phyloP scores from a whole-genome alignment of 2,888 invertebrate genomes.

The Cephus nigrinus region DNA sequence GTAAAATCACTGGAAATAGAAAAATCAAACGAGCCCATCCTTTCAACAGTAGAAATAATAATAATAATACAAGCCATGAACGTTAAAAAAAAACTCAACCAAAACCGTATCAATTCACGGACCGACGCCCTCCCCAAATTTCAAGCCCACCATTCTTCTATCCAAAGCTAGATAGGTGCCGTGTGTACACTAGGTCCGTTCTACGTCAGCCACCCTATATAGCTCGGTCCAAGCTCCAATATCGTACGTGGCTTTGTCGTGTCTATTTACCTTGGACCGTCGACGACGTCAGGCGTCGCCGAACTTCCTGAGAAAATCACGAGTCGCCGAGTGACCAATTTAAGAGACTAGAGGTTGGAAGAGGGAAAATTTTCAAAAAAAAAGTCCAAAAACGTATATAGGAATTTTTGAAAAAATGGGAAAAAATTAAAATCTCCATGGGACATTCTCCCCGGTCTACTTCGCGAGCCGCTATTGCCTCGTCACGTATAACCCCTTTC shows the following conservation, averaged over 20 bases:
- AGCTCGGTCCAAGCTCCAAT: constrained; percentile 41
- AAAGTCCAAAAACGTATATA: not conserved
- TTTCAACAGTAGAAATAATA: not conserved
- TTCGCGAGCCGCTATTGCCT: not conserved
- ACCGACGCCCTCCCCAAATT: constrained; percentile 10
- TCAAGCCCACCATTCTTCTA: constrained; percentile 36
- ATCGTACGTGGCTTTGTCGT: constrained; percentile 55
- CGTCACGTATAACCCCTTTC: not conserved
- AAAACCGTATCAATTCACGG: constrained; percentile 9
- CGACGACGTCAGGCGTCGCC: constrained; percentile 5
- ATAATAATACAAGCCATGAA: not conserved
- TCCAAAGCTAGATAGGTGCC: constrained; percentile 53
- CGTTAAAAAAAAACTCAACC: not conserved
- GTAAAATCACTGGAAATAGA: not conserved
- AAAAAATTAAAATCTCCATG: not conserved
- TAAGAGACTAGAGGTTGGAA: not conserved
- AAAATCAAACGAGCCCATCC: not conserved
- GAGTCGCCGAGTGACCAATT: not conserved
- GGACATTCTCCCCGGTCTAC: not conserved
- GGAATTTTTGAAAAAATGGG: not conserved
- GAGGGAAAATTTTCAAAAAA: not conserved
- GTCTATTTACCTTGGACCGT: constrained; percentile 46
- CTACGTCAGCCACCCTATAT: constrained; percentile 21
- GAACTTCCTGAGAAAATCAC: not conserved
- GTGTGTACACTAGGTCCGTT: constrained; percentile 51